These are phyloP conservation scores for Cantharis lateralis DNA, from an alignment of 2,888 invertebrate genomes.

Conservation along the genomic window DNA sequence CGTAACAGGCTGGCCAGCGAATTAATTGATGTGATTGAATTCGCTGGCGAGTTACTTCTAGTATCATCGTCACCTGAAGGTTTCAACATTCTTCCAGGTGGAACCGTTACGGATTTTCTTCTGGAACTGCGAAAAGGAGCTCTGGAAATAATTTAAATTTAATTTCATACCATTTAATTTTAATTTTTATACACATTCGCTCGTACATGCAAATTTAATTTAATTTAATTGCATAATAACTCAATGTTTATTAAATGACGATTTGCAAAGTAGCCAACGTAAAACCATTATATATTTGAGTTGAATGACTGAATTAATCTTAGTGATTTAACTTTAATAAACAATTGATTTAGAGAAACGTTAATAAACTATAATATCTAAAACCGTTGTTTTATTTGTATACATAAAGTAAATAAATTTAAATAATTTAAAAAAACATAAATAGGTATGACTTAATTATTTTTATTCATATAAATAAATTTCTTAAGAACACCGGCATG, in stretches of 20 bases:
- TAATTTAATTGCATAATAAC: not conserved
- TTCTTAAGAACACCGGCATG: too few relatives aligned
- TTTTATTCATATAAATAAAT: too few relatives aligned
- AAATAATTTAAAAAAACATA: too few relatives aligned
- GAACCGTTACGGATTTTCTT: slow-evolving; percentile 67
- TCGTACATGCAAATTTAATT: slow-evolving; percentile 6
- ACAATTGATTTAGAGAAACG: not conserved
- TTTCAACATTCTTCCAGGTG: slow-evolving; percentile 57
- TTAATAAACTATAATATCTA: not conserved
- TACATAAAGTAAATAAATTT: too few relatives aligned
- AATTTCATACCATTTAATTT: not conserved
- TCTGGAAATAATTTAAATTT: slow-evolving; percentile 5
- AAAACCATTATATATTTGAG: not conserved
- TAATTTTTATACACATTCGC: not conserved
- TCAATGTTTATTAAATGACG: not conserved
- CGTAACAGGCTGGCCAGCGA: slow-evolving; percentile 81
- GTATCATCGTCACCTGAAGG: slow-evolving; percentile 61
- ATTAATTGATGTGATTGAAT: slow-evolving; percentile 84
- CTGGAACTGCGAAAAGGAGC: slow-evolving; percentile 57
- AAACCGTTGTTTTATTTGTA: too few relatives aligned
- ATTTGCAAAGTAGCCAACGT: not conserved
- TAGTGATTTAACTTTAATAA: not conserved
- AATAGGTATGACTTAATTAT: too few relatives aligned
- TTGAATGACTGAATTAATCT: not conserved
- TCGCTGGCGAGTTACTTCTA: slow-evolving; percentile 70